These are phyloP conservation scores for Onychomys torridus DNA, from an alignment of 2,797 vertebrate species.

Conservation along the genomic window DNA sequence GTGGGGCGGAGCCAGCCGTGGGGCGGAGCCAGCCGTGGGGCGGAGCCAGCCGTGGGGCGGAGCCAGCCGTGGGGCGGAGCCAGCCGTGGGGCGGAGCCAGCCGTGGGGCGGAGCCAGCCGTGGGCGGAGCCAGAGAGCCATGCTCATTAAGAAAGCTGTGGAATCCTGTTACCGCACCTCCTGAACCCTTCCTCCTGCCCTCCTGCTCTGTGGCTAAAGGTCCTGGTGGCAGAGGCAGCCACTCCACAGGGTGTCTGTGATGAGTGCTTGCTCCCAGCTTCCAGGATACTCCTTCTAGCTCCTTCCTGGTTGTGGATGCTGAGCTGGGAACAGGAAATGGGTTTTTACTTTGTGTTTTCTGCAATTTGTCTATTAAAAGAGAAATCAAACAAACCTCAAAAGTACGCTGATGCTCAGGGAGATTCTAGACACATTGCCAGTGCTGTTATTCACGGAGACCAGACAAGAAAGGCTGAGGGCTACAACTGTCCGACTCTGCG, in stretches of 20 bases:
- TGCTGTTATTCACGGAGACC: neutral
- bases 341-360: neutral
- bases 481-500: neutral
- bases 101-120: too few relatives aligned
- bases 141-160: neutral
- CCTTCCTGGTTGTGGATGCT: neutral
- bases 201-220: neutral
- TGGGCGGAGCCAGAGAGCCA: neutral
- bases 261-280: accelerated
- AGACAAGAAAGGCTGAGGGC: neutral
- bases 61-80: too few relatives aligned
- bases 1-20: neutral
- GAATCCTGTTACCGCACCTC: neutral
- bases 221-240: neutral
- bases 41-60: neutral
- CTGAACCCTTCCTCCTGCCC: neutral
- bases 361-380: constrained; percentile 13
- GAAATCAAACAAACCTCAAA: constrained; percentile 28
- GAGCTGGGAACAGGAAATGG: constrained; percentile 18
- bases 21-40: too few relatives aligned
- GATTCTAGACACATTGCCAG: neutral
- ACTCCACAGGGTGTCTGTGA: accelerated
- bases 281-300: accelerated
- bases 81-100: too few relatives aligned
- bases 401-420: neutral